These are phyloP conservation scores for Dissostichus mawsoni DNA, from an alignment of 2,113 vertebrate genomes.

Conservation along the genomic window DNA sequence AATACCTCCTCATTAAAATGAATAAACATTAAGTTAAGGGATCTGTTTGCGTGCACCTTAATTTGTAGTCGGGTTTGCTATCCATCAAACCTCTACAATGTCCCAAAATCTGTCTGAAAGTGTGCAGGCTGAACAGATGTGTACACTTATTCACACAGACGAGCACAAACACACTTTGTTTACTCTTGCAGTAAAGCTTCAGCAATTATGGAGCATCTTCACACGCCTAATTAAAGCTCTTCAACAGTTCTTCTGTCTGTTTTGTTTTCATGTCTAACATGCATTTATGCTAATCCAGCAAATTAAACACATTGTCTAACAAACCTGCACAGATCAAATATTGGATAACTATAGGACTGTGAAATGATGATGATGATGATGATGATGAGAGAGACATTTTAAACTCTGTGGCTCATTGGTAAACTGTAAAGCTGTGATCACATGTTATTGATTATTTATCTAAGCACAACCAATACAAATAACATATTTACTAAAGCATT, in stretches of 20 bases:
- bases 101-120: conserved; percentile 19
- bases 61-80: conserved; percentile 20
- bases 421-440: neutral
- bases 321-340: conserved; percentile 48
- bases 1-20: no score
- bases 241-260: conserved; percentile 53
- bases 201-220: conserved; percentile 63
- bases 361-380: neutral
- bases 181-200: conserved; percentile 29
- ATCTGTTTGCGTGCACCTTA: neutral
- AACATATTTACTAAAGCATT: neutral
- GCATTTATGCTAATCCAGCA: conserved; percentile 70
- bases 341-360: conserved; percentile 12
- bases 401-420: neutral
- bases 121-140: conserved; percentile 33
- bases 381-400: conserved; percentile 3
- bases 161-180: conserved; percentile 25
- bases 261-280: conserved; percentile 61
- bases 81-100: conserved; percentile 25
- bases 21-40: no score
- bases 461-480: neutral
- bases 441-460: conserved; percentile 5
- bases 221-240: conserved; percentile 69
- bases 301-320: conserved; percentile 70
- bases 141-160: neutral